Percentiles rank a stretch among this genome's conserved stretches.
Evolutionary conservation across 2,888 invertebrate species (phyloP).

Genomic region (Zygogramma bicolorata): DNA sequence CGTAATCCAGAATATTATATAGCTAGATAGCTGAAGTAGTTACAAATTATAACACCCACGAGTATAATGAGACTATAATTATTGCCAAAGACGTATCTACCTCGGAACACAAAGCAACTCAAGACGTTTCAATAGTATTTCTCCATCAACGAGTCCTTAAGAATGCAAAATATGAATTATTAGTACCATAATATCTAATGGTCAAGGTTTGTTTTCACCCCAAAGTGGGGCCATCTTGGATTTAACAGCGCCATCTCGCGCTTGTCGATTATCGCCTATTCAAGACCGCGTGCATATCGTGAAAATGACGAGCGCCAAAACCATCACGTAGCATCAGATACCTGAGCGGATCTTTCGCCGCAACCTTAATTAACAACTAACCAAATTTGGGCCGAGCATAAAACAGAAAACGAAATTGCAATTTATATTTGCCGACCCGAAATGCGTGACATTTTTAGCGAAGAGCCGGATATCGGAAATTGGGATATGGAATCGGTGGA

Average conservation of each 20-base stretch:
- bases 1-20: no score
- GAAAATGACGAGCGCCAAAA: not conserved
- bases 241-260: not conserved
- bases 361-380: constrained; percentile 32
- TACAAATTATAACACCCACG: no score
- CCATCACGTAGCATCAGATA: not conserved
- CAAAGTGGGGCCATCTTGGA: no score
- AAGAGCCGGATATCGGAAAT: constrained; percentile 26
- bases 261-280: not conserved
- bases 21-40: no score
- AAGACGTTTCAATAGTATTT: no score
- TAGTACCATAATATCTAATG: no score
- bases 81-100: no score
- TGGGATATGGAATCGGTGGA: constrained; percentile 25
- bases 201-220: no score
- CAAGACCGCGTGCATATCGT: not conserved
- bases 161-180: no score
- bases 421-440: constrained; percentile 27
- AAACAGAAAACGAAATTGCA: constrained; percentile 30
- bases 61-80: no score
- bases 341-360: not conserved
- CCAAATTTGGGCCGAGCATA: constrained; percentile 32
- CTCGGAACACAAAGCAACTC: no score
- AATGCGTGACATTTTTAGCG: constrained; percentile 34
- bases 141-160: no score